Conservation (phyloP, 2,797 vertebrate genomes). For the Poeciliopsis gracilis region DNA sequence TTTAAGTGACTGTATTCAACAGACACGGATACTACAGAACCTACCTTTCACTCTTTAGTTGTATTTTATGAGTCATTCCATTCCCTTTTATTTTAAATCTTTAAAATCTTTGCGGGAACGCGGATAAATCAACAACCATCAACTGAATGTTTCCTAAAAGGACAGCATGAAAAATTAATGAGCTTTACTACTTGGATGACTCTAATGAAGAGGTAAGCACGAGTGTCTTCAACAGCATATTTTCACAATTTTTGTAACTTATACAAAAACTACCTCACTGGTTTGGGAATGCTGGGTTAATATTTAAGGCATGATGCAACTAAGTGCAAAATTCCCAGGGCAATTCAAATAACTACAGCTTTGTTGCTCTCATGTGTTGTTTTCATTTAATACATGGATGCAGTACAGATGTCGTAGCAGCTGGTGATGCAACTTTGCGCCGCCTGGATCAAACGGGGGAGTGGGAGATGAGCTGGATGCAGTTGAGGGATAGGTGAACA, state of each 20-base stretch:
- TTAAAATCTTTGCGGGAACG: background rate
- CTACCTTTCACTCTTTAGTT: background rate
- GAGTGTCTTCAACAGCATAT: background rate
- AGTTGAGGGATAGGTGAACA: background rate
- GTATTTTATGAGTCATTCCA: background rate
- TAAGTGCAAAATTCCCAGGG: slow-evolving; percentile 28
- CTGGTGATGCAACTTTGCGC: background rate
- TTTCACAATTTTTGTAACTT: background rate
- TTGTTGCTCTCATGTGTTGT: slow-evolving; percentile 13
- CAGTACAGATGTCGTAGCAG: background rate
- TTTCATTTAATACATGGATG: slow-evolving; percentile 8
- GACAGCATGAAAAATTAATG: background rate
- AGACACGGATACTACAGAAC: background rate
- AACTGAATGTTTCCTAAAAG: background rate
- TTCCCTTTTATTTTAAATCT: background rate
- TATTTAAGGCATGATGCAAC: slow-evolving; percentile 42
- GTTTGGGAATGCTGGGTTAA: slow-evolving; percentile 1
- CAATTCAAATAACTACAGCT: slow-evolving; percentile 17
- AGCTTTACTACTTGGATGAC: background rate
- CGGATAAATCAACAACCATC: background rate
- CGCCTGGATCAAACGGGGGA: background rate
- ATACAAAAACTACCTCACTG: background rate
- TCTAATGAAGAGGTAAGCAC: background rate
- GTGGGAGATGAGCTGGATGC: background rate
- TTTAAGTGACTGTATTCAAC: background rate